Evolutionary conservation across 2,113 vertebrate genomes (phyloP).

Genomic region (Pseudopipra pipra): DNA sequence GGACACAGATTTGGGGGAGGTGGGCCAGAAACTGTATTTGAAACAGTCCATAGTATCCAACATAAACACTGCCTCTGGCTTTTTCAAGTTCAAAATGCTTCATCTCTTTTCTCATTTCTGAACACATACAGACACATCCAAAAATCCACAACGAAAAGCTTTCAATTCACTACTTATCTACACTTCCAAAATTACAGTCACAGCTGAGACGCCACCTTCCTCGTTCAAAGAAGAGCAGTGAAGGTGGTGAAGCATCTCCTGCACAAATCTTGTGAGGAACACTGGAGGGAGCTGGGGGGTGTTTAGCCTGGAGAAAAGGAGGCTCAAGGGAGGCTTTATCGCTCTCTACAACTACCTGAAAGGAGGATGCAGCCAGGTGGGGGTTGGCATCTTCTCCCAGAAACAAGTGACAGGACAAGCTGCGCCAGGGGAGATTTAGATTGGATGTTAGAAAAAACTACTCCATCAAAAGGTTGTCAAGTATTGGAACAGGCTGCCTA

Average conservation of each 20-base stretch:
- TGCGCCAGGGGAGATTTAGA: rapidly evolving
- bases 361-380: background rate
- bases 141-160: background rate
- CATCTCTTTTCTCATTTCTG: background rate
- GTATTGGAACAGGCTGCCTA: background rate
- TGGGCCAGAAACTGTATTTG: background rate
- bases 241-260: background rate
- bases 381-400: rapidly evolving
- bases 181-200: background rate
- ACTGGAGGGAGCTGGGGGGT: background rate
- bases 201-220: background rate
- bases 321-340: rapidly evolving
- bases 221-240: rapidly evolving
- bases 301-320: background rate
- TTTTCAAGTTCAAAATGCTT: background rate
- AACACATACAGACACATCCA: background rate
- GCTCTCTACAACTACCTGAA: background rate
- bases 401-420: background rate
- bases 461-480: background rate
- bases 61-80: background rate
- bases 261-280: background rate
- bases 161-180: background rate
- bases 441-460: background rate
- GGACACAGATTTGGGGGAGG: background rate
- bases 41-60: background rate